phyloP scores from a whole-genome alignment of 2,797 vertebrate species.

The Mus spretus region DNA sequence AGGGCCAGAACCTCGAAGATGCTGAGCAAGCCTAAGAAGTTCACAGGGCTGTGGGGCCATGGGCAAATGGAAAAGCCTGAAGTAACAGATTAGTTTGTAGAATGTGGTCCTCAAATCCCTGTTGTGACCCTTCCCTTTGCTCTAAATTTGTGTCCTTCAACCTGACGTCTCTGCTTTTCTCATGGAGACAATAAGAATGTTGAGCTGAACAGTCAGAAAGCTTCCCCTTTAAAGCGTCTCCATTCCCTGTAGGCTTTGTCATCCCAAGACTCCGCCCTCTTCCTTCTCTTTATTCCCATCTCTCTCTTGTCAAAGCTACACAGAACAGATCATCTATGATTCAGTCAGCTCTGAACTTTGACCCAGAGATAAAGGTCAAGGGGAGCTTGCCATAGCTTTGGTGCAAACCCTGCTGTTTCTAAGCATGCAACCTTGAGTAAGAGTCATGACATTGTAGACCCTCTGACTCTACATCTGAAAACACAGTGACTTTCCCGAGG shows the following conservation, averaged over 20 bases:
- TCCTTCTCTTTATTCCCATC: neutral
- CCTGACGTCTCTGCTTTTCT: neutral
- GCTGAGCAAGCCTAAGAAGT: neutral
- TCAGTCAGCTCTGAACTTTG: neutral
- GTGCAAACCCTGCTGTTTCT: fast-evolving
- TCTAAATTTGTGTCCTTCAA: neutral
- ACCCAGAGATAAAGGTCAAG: neutral
- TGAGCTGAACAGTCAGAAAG: neutral
- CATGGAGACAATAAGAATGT: fast-evolving
- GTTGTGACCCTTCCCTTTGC: neutral
- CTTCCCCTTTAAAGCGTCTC: neutral
- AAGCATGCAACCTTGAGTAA: neutral
- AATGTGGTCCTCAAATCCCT: neutral
- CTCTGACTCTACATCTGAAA: neutral
- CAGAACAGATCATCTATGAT: fast-evolving
- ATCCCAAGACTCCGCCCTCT: neutral
- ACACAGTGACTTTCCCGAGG: neutral
- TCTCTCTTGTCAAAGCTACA: neutral
- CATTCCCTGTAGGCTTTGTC: fast-evolving
- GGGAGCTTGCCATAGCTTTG: neutral
- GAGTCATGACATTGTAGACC: fast-evolving
- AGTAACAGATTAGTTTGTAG: neutral
- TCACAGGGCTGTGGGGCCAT: fast-evolving
- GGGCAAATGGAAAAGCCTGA: neutral
- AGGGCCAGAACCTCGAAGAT: fast-evolving